A percentile compares a stretch with the other conserved stretches of the same genome.
Conservation (phyloP, 2,888 invertebrate species). For the Dolomedes plantarius region DNA sequence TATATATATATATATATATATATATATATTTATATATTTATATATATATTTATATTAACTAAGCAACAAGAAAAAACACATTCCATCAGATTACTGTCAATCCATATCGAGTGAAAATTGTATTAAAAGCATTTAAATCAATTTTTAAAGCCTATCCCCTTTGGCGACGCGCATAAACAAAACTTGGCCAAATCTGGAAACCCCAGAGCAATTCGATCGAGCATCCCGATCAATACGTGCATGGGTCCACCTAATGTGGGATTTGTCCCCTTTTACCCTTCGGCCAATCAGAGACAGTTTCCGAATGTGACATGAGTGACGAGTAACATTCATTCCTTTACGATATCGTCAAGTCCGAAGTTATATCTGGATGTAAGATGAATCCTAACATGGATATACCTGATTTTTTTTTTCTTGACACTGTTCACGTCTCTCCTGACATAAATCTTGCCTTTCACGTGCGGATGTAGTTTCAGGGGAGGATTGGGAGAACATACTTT, state of each 20-base stretch:
- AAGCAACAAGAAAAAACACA: too few relatives aligned
- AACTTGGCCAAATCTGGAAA: neutral
- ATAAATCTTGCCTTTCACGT: neutral
- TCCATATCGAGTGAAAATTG: too few relatives aligned
- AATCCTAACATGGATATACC: slow-evolving; percentile 16
- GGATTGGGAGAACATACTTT: neutral
- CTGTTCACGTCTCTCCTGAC: neutral
- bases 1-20: too few relatives aligned
- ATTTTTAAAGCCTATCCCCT: neutral
- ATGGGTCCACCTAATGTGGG: slow-evolving; percentile 65
- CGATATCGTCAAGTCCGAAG: slow-evolving; percentile 15
- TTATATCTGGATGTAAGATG: slow-evolving; percentile 1
- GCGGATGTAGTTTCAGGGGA: neutral
- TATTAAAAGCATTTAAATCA: too few relatives aligned
- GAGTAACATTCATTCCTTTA: slow-evolving; percentile 59
- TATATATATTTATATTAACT: too few relatives aligned
- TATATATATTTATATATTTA: too few relatives aligned
- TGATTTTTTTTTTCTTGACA: neutral
- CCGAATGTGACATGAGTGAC: slow-evolving; percentile 61
- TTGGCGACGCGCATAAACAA: neutral
- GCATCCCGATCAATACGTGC: slow-evolving; percentile 57
- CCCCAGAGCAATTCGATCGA: slow-evolving; percentile 19
- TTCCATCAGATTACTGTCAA: too few relatives aligned
- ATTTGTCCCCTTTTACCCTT: slow-evolving; percentile 71
- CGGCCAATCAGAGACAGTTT: slow-evolving; percentile 65